A percentile compares a stretch with the other conserved stretches of the same genome.
phyloP scores from a whole-genome alignment of 2,113 vertebrate species.

The Colaptes auratus region DNA sequence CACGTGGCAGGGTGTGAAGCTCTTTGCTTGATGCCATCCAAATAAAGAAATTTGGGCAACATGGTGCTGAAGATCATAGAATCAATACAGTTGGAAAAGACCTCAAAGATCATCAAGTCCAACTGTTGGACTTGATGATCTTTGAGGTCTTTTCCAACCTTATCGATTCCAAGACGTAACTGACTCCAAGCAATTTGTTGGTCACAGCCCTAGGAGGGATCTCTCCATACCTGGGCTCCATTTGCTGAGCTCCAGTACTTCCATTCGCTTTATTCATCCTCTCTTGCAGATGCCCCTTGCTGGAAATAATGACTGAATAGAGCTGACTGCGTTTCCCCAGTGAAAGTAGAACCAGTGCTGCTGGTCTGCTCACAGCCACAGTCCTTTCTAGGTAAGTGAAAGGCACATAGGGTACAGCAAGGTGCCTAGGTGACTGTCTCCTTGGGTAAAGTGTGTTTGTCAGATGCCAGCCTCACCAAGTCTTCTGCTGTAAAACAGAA shows the following conservation, averaged over 20 bases:
- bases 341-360: not conserved
- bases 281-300: not conserved
- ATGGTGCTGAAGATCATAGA: not conserved
- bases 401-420: not conserved
- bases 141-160: too few species aligned
- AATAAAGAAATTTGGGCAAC: not conserved
- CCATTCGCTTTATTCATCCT: not conserved
- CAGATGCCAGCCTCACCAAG: not conserved
- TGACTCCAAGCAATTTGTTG: slow-evolving; percentile 10
- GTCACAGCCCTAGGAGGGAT: not conserved
- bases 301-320: not conserved
- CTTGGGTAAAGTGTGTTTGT: not conserved
- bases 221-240: not conserved
- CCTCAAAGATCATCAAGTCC: too few species aligned
- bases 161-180: not conserved
- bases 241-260: not conserved
- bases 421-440: not conserved
- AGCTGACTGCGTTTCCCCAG: not conserved
- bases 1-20: not conserved
- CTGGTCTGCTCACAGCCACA: not conserved
- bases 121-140: too few species aligned
- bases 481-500: not conserved
- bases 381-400: not conserved
- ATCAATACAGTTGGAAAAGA: too few species aligned
- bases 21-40: not conserved